Percentiles rank a stretch among this genome's conserved stretches.
phyloP scores from a whole-genome alignment of 2,797 vertebrate genomes.

The Lithobates pipiens region DNA sequence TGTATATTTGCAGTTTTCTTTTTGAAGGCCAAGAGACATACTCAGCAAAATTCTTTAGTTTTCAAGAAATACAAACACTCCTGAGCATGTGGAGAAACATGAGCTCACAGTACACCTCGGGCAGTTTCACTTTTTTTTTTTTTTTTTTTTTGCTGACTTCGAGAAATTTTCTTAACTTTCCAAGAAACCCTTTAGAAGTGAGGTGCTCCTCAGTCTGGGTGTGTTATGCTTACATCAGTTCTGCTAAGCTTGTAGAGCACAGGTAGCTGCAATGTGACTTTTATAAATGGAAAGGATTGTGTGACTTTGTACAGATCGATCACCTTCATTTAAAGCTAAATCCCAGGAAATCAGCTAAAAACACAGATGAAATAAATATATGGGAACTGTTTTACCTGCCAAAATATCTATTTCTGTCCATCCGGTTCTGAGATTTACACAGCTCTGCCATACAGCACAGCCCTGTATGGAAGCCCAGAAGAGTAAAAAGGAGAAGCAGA shows the following conservation, averaged over 20 bases:
- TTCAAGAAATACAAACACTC: constrained; percentile 14
- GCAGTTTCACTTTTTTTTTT: constrained; percentile 30
- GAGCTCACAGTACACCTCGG: constrained; percentile 36
- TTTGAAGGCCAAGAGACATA: background rate
- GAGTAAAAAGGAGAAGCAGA: background rate
- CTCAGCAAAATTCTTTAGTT: constrained; percentile 33
- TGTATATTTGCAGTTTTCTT: background rate
- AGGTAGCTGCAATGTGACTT: background rate
- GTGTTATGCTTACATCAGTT: constrained; percentile 11
- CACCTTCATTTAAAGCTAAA: too few relatives aligned
- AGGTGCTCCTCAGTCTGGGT: constrained; percentile 21
- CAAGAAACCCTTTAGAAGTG: constrained; percentile 4
- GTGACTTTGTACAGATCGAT: too few relatives aligned
- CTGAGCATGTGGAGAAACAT: constrained; percentile 39
- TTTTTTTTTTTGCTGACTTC: constrained; percentile 39
- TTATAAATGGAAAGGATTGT: background rate
- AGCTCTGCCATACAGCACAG: too few relatives aligned
- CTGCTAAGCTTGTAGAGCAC: background rate
- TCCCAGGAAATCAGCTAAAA: too few relatives aligned
- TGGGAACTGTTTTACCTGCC: background rate
- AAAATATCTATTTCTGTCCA: background rate
- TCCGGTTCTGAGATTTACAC: too few relatives aligned
- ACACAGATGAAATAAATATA: too few relatives aligned
- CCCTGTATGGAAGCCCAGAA: background rate
- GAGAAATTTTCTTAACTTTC: constrained; percentile 39